A percentile compares a stretch with the other conserved stretches of the same genome.
These are phyloP conservation scores for Parochlus steinenii DNA, from an alignment of 2,888 invertebrate genomes.

Conservation along the genomic window DNA sequence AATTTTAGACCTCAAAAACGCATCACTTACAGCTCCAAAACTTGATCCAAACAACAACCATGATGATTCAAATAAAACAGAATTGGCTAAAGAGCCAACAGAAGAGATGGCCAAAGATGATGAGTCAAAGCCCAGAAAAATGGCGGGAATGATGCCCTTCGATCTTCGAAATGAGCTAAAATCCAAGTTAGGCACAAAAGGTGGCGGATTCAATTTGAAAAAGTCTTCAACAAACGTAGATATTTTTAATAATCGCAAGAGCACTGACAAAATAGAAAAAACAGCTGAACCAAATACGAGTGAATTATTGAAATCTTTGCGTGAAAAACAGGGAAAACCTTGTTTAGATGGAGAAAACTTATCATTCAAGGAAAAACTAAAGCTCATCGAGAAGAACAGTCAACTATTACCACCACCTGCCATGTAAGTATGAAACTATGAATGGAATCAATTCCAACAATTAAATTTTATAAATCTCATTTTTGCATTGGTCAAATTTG, in stretches of 20 bases:
- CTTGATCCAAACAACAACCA: no score
- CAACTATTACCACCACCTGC: no score
- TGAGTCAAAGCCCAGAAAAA: slow-evolving; percentile 9
- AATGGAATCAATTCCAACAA: no score
- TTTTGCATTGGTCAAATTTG: no score
- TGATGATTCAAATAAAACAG: no score
- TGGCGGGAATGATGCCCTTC: slow-evolving; percentile 8
- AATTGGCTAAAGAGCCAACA: no score
- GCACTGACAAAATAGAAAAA: neutral
- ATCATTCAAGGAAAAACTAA: slow-evolving; percentile 9
- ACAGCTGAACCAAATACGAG: neutral
- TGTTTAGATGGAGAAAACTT: slow-evolving; percentile 3
- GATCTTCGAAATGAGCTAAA: slow-evolving; percentile 8
- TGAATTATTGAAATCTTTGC: slow-evolving; percentile 2
- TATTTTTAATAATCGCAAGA: slow-evolving; percentile 1
- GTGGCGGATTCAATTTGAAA: slow-evolving; percentile 7
- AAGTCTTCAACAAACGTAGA: slow-evolving; percentile 9
- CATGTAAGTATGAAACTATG: no score
- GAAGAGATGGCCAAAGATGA: no score
- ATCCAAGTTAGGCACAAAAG: slow-evolving; percentile 4
- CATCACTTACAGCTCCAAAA: no score
- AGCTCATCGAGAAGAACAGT: slow-evolving; percentile 7
- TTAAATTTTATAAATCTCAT: slow-evolving; percentile 6
- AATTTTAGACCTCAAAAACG: no score
- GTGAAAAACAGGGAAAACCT: neutral